These are phyloP conservation scores for Ophion obscuratus DNA, from an alignment of 2,888 invertebrate species.

Conservation along the genomic window DNA sequence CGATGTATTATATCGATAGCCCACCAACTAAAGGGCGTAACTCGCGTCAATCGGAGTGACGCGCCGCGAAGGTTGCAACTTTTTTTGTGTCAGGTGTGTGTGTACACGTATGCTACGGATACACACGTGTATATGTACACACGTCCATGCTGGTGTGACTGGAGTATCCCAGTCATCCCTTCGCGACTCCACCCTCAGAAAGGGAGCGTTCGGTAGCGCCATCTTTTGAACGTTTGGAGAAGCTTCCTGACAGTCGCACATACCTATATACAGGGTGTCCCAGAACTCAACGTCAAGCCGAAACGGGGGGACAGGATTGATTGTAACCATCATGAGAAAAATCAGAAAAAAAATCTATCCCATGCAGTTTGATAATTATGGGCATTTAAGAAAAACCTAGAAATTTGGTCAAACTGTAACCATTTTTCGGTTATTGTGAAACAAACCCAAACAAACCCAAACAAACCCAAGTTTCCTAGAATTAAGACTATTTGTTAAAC, in stretches of 20 bases:
- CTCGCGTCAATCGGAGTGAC: background rate
- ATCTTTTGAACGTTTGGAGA: conserved; percentile 40
- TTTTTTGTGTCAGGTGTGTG: background rate
- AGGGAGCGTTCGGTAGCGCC: conserved; percentile 45
- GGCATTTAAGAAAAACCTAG: too few relatives aligned
- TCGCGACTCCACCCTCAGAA: conserved; percentile 58
- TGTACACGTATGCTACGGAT: background rate
- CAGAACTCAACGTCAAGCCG: too few relatives aligned
- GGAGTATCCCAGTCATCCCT: conserved; percentile 25
- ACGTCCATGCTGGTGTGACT: background rate
- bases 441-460: too few relatives aligned
- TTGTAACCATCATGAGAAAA: too few relatives aligned
- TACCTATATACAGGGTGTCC: background rate
- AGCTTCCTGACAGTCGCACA: background rate
- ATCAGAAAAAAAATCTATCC: too few relatives aligned
- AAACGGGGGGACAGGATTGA: too few relatives aligned
- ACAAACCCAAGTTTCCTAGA: too few relatives aligned
- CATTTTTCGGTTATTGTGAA: too few relatives aligned
- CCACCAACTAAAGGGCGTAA: conserved; percentile 6
- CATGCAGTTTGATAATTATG: too few relatives aligned
- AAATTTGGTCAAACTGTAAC: too few relatives aligned
- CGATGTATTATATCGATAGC: conserved; percentile 13
- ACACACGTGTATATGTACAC: background rate
- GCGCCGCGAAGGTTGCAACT: background rate
- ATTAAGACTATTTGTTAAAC: too few relatives aligned